These are phyloP conservation scores for Plebejus melissa DNA, from an alignment of 2,888 invertebrate species.

Conservation along the genomic window DNA sequence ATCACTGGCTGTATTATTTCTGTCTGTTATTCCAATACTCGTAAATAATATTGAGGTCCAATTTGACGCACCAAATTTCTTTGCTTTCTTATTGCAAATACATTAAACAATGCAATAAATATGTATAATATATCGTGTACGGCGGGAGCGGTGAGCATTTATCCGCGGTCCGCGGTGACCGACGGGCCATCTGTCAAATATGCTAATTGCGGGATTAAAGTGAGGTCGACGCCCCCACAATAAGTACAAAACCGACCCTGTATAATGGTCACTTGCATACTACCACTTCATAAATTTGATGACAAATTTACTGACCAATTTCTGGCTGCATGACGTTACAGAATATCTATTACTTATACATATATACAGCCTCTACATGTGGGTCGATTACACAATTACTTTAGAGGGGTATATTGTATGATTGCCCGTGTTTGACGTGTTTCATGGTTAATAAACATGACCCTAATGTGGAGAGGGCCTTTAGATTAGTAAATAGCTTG, in stretches of 20 bases:
- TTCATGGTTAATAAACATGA: background rate
- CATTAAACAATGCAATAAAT: constrained; percentile 12
- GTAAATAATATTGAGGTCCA: background rate
- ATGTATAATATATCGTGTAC: background rate
- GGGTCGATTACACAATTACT: background rate
- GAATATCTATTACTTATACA: background rate
- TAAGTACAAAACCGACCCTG: constrained; percentile 22
- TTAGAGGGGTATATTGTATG: background rate
- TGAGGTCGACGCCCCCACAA: constrained; percentile 11
- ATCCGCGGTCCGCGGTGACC: constrained; percentile 16
- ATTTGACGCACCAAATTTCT: background rate
- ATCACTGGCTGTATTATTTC: background rate
- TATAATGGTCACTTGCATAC: constrained; percentile 8
- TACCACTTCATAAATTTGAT: constrained; percentile 1
- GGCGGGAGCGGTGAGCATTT: constrained; percentile 5
- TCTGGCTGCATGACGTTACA: background rate
- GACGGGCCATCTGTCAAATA: constrained; percentile 25
- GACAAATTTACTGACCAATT: background rate
- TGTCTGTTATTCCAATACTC: background rate
- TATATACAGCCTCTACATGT: background rate
- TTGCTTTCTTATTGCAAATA: background rate
- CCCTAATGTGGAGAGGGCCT: background rate
- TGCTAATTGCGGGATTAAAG: constrained; percentile 26
- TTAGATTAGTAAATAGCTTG: background rate
- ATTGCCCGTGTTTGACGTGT: background rate